These are phyloP conservation scores for Saccostrea glomerata DNA, from an alignment of 1,140 invertebrate genomes.

Conservation along the genomic window DNA sequence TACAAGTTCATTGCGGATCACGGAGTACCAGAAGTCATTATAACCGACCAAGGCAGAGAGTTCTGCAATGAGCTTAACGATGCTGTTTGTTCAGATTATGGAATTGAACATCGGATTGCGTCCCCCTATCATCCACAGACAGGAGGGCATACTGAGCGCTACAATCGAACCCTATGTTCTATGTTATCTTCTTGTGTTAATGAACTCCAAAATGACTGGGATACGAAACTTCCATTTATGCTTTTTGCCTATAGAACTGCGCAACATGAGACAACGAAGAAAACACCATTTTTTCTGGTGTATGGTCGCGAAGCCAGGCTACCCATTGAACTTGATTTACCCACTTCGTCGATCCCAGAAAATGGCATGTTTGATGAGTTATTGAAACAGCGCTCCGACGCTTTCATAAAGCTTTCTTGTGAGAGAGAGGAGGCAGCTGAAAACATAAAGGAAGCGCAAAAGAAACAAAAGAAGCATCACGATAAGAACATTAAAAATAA, in stretches of 20 bases:
- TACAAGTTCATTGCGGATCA: too few species aligned
- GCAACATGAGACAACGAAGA: slow-evolving; percentile 48
- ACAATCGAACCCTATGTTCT: slow-evolving; percentile 9
- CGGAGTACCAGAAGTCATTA: too few species aligned
- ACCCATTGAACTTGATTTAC: too few species aligned
- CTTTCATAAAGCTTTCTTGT: too few species aligned
- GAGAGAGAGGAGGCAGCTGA: too few species aligned
- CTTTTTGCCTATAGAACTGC: slow-evolving; percentile 53
- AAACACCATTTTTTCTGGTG: slow-evolving; percentile 50
- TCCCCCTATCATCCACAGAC: slow-evolving; percentile 61
- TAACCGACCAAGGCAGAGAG: too few species aligned
- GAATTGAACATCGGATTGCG: slow-evolving; percentile 55
- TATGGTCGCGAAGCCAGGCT: slow-evolving; percentile 35
- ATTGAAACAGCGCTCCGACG: too few species aligned
- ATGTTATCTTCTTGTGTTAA: slow-evolving; percentile 51
- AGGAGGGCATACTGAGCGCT: slow-evolving; percentile 59
- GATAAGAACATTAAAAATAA: too few species aligned
- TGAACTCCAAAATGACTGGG: slow-evolving; percentile 35
- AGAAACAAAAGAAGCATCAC: too few species aligned
- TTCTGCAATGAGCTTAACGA: too few species aligned
- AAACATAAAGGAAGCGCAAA: too few species aligned
- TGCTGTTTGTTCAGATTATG: neutral
- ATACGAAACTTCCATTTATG: slow-evolving; percentile 46
- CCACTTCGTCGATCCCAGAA: neutral
- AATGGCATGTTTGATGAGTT: neutral